Evolutionary conservation across 2,797 vertebrate genomes (phyloP).

Genomic region (Macropodus opercularis): DNA sequence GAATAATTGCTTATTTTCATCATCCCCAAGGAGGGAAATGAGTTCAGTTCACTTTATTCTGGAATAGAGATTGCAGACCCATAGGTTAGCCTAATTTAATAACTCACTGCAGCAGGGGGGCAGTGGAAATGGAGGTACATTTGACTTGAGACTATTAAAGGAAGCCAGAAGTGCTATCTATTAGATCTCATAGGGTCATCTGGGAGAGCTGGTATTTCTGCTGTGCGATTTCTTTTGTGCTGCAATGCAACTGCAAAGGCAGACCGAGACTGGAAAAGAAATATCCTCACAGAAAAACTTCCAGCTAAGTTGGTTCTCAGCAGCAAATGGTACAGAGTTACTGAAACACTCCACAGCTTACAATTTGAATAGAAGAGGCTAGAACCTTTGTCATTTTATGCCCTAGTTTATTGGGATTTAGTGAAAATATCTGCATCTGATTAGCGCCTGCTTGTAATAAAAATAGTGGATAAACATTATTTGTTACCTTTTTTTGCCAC

Average conservation of each 20-base stretch:
- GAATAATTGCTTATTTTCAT: conserved; percentile 60
- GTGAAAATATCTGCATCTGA: no score
- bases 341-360: no score
- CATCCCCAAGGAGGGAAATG: conserved; percentile 38
- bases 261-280: background rate
- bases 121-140: conserved; percentile 52
- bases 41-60: conserved; percentile 43
- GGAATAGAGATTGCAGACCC: conserved; percentile 31
- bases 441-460: no score
- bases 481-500: no score
- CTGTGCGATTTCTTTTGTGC: background rate
- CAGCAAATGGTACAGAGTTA: background rate
- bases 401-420: no score
- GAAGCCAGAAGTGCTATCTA: conserved; percentile 39
- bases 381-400: no score
- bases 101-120: conserved; percentile 27
- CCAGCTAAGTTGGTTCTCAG: background rate
- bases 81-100: conserved; percentile 56
- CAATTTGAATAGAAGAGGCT: no score
- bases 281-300: background rate
- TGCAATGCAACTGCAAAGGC: background rate
- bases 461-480: no score
- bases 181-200: conserved; percentile 44
- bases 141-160: conserved; percentile 49
- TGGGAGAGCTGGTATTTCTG: conserved; percentile 17